phyloP scores from a whole-genome alignment of 92 coral and sea anemone species.

The Phenganax subtilis region DNA sequence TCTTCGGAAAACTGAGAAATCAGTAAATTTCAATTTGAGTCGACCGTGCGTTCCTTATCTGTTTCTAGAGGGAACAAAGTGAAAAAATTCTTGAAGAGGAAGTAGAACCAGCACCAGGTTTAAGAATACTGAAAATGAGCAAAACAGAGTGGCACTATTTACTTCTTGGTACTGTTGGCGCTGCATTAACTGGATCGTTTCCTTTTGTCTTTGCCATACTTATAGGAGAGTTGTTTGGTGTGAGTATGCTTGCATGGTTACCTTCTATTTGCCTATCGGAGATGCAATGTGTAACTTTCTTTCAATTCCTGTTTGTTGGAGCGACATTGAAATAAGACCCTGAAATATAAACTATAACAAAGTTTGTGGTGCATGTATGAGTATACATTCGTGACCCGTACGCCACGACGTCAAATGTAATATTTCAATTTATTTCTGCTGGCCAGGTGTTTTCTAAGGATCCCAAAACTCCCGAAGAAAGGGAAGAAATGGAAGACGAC shows the following conservation, averaged over 20 bases:
- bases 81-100: constrained; percentile 43
- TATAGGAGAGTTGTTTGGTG: constrained; percentile 44
- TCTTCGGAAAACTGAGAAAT: neutral
- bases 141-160: constrained; percentile 52
- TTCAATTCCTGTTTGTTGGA: too few species aligned
- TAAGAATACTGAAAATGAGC: constrained; percentile 46
- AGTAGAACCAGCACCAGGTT: constrained; percentile 47
- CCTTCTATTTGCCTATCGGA: neutral
- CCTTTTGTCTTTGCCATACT: constrained; percentile 45
- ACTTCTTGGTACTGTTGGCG: constrained; percentile 39
- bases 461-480: neutral
- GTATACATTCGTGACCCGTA: neutral
- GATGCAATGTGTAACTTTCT: neutral
- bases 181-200: constrained; percentile 35
- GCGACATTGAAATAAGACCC: too few species aligned
- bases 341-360: too few species aligned
- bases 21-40: too few species aligned
- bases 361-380: too few species aligned
- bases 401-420: neutral
- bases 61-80: constrained; percentile 23
- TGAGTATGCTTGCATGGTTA: constrained; percentile 16
- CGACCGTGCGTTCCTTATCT: too few species aligned
- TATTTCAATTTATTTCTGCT: neutral
- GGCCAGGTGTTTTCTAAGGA: constrained; percentile 34
- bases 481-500: constrained; percentile 28